These are phyloP conservation scores for Anseranas semipalmata DNA, from an alignment of 2,113 vertebrate species.

Conservation along the genomic window DNA sequence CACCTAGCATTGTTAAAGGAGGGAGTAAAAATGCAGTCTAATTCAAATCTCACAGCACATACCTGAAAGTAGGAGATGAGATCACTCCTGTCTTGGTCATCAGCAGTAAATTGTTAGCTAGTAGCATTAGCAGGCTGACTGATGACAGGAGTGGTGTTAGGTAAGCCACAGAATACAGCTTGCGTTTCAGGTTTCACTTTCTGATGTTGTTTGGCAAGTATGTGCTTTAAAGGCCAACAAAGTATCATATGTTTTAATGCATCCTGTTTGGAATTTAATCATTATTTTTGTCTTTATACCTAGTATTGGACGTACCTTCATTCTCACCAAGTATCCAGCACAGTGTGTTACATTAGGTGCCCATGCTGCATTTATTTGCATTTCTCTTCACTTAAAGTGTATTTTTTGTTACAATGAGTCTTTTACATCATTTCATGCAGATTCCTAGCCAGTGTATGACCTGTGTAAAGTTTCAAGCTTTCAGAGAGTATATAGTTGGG, in stretches of 20 bases:
- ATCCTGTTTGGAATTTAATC: not conserved
- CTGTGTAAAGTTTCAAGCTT: constrained; percentile 87
- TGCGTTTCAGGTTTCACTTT: not conserved
- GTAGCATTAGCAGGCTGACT: not conserved
- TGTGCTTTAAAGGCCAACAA: not conserved
- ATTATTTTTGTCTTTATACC: not conserved
- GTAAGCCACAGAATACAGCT: not conserved
- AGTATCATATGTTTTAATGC: not conserved
- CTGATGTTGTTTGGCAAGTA: not conserved
- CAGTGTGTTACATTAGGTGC: fast-evolving
- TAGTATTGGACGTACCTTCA: fast-evolving
- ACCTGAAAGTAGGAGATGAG: not conserved
- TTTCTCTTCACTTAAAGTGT: not conserved
- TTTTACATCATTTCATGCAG: constrained; percentile 51
- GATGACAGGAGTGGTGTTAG: not conserved
- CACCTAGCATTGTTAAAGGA: not conserved
- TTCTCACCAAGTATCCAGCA: not conserved
- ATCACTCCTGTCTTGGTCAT: not conserved
- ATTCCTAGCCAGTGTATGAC: constrained; percentile 94
- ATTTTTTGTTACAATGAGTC: not conserved
- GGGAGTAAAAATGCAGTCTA: not conserved
- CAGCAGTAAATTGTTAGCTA: not conserved
- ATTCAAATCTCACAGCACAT: not conserved
- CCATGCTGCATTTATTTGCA: fast-evolving
- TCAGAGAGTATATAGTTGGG: constrained; percentile 91